These are phyloP conservation scores for Cheilosia grossa DNA, from an alignment of 2,888 invertebrate genomes.

Conservation along the genomic window DNA sequence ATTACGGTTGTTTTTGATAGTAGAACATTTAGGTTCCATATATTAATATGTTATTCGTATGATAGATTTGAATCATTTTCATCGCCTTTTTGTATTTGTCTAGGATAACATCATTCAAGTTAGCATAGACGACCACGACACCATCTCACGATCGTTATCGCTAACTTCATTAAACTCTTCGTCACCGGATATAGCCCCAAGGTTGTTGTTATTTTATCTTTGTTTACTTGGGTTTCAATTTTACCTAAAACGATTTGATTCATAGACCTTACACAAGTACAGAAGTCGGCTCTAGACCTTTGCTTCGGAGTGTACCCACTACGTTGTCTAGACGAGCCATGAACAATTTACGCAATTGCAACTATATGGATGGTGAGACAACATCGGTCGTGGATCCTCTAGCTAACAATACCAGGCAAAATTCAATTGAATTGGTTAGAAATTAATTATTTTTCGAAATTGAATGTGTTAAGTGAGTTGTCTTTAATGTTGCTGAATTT, in stretches of 20 bases:
- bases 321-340: conserved; percentile 76
- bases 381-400: conserved; percentile 7
- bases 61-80: conserved; percentile 23
- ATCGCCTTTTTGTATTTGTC: conserved; percentile 48
- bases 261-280: conserved; percentile 43
- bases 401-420: conserved; percentile 40
- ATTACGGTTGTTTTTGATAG: neutral
- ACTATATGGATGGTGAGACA: conserved; percentile 56
- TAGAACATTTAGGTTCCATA: conserved; percentile 5
- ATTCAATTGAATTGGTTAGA: conserved; percentile 60
- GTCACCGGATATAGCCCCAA: conserved; percentile 49
- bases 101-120: conserved; percentile 78
- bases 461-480: conserved; percentile 37
- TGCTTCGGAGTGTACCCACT: conserved; percentile 63
- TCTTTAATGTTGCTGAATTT: conserved; percentile 47
- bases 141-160: conserved; percentile 77
- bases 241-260: conserved; percentile 9
- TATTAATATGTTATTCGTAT: neutral
- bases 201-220: conserved; percentile 42
- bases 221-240: conserved; percentile 1
- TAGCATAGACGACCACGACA: conserved; percentile 78
- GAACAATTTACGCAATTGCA: conserved; percentile 75
- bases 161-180: conserved; percentile 75
- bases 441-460: neutral
- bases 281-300: conserved; percentile 36